Base-by-base conservation (phyloP, 2,797 vertebrate genomes). In the Anisognathus igniventris region DNA sequence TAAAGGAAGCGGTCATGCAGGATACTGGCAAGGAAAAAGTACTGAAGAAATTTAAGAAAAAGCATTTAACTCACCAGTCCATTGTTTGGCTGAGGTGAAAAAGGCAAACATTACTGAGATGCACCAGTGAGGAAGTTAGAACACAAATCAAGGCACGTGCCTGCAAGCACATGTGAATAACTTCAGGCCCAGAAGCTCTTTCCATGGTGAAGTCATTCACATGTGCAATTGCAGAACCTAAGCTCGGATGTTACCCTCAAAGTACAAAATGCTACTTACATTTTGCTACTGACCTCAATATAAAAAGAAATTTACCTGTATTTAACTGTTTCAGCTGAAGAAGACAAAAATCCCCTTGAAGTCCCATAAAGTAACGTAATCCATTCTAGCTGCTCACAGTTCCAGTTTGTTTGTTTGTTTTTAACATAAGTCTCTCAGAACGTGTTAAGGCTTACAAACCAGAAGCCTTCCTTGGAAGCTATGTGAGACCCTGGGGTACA, bases 61-160 rank as follows among this genome's bases (percentile, higher is more conserved):
- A 90, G 85, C 57, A 92, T 90, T 93, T 7, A 6, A 97, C 97
- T 97, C 96, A 97, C 97, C 97, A 96, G 88, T 97, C 97, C 97
- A 97, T 97, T 97, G 97, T 97, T 97, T 96, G 97, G 97, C 97
- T 97, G 93, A 97, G 95, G 94, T 95, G 90, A 94, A 95, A 95
- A 96, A 97, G 95, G 93, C 79, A 97, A 96, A 96, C 79, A 93
- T 97, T 97, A 97, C 94, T 96, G 91, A 93, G 93, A 93, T 93
- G 90, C 84, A 97, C 67, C 92, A 96, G 31, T 94, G 80, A 82
- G 85, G 86, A 78, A 88, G 93, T 77, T 51, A 96, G 64, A 86
- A 93, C 87, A 96, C 82, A 96, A 95, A 92, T 66, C 92, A 94
- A 96, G 87, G 92, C 95, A 74, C 48, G 0, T 64, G 84, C 83